These are phyloP conservation scores for Rosalia funebris DNA, from an alignment of 2,888 invertebrate genomes.

Conservation along the genomic window DNA sequence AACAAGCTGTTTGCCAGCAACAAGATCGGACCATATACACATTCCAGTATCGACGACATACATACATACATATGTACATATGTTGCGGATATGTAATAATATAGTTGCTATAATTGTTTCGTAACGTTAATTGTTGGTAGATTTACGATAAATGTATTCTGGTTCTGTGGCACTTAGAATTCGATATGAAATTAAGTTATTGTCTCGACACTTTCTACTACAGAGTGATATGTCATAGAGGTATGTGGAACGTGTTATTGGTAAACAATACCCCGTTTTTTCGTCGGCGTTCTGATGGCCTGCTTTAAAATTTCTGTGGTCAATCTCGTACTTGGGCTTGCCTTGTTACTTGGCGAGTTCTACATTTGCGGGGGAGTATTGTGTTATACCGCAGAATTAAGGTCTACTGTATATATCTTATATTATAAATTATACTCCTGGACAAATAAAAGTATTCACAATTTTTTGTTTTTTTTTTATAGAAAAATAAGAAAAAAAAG, in stretches of 20 bases:
- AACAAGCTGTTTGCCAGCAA: background rate
- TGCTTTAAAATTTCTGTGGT: conserved; percentile 3
- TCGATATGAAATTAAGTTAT: background rate
- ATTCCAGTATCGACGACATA: background rate
- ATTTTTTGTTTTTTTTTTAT: no score
- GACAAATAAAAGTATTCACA: no score
- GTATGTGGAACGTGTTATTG: conserved; percentile 16
- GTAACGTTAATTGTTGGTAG: conserved; percentile 14
- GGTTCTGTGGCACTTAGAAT: background rate
- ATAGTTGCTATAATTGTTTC: conserved; percentile 20
- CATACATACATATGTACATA: background rate
- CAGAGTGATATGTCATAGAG: background rate
- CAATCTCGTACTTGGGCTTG: background rate
- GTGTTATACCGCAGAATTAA: no score
- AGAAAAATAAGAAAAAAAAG: no score
- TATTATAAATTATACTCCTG: no score
- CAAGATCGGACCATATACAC: background rate
- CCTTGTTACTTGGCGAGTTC: no score
- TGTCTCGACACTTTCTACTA: background rate
- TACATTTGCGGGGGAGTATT: no score
- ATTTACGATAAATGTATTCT: conserved; percentile 17
- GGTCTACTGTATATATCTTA: no score
- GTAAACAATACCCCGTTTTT: conserved; percentile 13
- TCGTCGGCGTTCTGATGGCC: background rate
- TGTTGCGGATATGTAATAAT: conserved; percentile 19